These are phyloP conservation scores for Acomys russatus DNA, from an alignment of 2,797 vertebrate species.

Conservation along the genomic window DNA sequence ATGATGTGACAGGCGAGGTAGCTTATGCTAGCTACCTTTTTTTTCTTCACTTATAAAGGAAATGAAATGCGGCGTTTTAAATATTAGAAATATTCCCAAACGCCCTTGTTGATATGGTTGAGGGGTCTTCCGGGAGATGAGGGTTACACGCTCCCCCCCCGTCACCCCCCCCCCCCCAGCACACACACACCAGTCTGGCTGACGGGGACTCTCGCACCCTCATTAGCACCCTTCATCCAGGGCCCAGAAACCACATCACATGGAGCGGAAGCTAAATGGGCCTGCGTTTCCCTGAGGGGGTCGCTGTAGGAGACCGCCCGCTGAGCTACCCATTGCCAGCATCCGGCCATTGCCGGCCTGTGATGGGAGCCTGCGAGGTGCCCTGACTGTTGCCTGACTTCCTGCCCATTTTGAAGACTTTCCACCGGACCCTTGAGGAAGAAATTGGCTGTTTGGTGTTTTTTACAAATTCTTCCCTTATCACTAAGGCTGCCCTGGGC, in stretches of 20 bases:
- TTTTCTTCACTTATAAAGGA: slow-evolving; percentile 47
- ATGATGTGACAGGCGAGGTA: background rate
- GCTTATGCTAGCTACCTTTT: slow-evolving; percentile 3
- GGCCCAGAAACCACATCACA: background rate
- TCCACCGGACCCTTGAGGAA: background rate
- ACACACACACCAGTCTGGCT: background rate
- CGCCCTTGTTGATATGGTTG: background rate
- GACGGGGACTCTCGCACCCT: background rate
- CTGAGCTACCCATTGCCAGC: background rate
- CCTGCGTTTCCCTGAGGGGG: background rate
- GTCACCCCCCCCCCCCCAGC: background rate
- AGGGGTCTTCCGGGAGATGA: background rate
- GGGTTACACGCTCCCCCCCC: background rate
- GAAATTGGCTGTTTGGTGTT: slow-evolving; percentile 50
- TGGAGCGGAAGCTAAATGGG: slow-evolving; percentile 39
- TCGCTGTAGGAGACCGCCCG: background rate
- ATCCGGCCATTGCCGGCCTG: slow-evolving; percentile 8
- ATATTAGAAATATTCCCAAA: slow-evolving; percentile 51
- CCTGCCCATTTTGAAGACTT: background rate
- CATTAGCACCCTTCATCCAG: background rate
- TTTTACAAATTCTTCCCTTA: background rate
- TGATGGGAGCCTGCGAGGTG: background rate
- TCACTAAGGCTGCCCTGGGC: background rate
- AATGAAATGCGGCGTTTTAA: slow-evolving; percentile 52
- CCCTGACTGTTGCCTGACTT: background rate